phyloP scores from a whole-genome alignment of 2,888 invertebrate genomes.

The Drosophila merina region DNA sequence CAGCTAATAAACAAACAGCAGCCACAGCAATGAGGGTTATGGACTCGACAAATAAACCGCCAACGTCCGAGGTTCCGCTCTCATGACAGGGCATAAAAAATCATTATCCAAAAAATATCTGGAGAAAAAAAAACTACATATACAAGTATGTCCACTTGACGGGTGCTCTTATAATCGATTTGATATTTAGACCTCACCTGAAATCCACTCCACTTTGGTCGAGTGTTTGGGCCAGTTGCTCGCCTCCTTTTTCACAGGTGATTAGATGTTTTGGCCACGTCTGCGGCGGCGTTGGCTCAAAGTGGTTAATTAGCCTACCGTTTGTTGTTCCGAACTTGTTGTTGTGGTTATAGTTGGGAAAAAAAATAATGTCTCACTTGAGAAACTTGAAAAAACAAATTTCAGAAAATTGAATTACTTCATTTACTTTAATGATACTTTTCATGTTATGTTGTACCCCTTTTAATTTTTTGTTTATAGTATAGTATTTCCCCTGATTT shows the following conservation, averaged over 20 bases:
- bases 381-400: neutral
- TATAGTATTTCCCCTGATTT: neutral
- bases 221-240: conserved; percentile 32
- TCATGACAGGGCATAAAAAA: conserved; percentile 65
- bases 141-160: conserved; percentile 45
- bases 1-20: conserved; percentile 42
- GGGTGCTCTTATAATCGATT: conserved; percentile 58
- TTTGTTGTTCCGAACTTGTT: conserved; percentile 33
- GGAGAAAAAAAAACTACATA: conserved; percentile 5
- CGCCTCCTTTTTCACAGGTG: conserved; percentile 66
- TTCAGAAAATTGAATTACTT: too few relatives aligned
- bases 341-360: conserved; percentile 11
- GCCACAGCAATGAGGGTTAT: neutral
- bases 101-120: conserved; percentile 45
- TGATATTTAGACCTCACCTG: conserved; percentile 57
- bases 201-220: conserved; percentile 25
- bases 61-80: conserved; percentile 55
- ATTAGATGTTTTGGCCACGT: conserved; percentile 59
- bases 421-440: too few relatives aligned
- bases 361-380: conserved; percentile 7
- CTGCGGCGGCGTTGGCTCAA: conserved; percentile 38
- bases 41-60: conserved; percentile 40
- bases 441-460: too few relatives aligned
- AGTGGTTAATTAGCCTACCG: conserved; percentile 58
- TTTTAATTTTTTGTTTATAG: too few relatives aligned